A percentile compares a stretch with the other conserved stretches of the same genome.
phyloP scores from a whole-genome alignment of 2,888 invertebrate species.

The Scelioninae gen. 2 region DNA sequence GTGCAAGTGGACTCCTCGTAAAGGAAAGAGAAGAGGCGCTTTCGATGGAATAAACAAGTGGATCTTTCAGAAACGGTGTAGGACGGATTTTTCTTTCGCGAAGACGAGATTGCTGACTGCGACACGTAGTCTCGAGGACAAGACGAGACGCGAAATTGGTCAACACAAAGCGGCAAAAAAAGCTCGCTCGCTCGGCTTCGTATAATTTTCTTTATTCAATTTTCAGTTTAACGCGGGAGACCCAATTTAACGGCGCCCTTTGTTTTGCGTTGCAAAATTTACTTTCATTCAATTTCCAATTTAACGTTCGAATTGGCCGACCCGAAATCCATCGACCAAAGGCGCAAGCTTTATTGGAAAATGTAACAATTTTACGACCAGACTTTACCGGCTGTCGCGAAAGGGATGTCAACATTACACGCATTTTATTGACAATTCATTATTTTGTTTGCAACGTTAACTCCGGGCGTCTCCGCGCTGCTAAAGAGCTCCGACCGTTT shows the following conservation, averaged over 20 bases:
- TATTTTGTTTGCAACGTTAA: no score
- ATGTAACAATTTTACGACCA: no score
- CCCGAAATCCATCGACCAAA: no score
- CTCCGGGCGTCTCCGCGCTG: no score
- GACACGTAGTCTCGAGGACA: conserved; percentile 39
- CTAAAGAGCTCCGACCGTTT: no score
- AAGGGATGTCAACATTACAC: no score
- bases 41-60: conserved; percentile 60
- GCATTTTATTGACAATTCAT: no score
- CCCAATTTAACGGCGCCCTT: no score
- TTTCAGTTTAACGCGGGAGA: conserved; percentile 4
- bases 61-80: conserved; percentile 37
- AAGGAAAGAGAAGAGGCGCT: conserved; percentile 50
- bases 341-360: no score
- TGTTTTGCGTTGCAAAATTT: conserved; percentile 34
- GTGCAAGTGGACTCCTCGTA: conserved; percentile 45
- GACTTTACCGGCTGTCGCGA: no score
- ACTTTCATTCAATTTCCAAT: conserved; percentile 44
- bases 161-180: conserved; percentile 26
- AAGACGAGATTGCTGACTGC: conserved; percentile 53
- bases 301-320: no score
- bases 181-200: conserved; percentile 11
- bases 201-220: conserved; percentile 38
- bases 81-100: conserved; percentile 48
- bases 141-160: conserved; percentile 32